Evolutionary conservation across 2,888 invertebrate species (phyloP).

Genomic region (Sarcophaga rosellei): DNA sequence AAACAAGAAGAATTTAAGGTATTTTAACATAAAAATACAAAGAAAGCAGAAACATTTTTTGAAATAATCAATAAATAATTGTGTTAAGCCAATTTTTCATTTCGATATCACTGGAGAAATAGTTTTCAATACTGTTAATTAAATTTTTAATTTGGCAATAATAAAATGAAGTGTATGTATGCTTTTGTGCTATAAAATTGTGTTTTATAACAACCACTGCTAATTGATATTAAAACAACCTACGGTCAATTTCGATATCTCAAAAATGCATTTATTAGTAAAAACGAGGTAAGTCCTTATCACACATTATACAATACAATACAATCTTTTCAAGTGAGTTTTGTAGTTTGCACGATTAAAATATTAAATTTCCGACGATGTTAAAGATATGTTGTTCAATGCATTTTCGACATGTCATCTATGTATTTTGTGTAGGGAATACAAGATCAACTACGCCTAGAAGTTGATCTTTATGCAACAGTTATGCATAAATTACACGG

Average conservation of each 20-base stretch:
- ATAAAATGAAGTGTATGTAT: neutral
- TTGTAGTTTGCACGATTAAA: too few species aligned
- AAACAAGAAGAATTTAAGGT: slow-evolving; percentile 11
- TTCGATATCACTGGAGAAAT: slow-evolving; percentile 3
- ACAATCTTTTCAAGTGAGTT: too few species aligned
- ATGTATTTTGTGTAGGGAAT: too few species aligned
- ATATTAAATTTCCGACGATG: too few species aligned
- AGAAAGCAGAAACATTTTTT: neutral
- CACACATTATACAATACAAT: neutral
- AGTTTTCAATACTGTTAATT: neutral
- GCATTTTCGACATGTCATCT: too few species aligned
- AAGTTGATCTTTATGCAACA: too few species aligned
- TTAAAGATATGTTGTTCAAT: too few species aligned
- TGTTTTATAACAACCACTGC: slow-evolving; percentile 17
- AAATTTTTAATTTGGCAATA: neutral
- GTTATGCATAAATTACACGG: too few species aligned
- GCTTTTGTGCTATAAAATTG: neutral
- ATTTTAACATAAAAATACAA: neutral
- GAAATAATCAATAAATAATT: slow-evolving; percentile 16
- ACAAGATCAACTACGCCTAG: too few species aligned
- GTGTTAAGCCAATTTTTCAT: neutral
- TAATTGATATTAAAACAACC: neutral
- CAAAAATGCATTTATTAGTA: slow-evolving; percentile 54
- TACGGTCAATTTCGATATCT: neutral
- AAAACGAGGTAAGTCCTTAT: slow-evolving; percentile 35